These are phyloP conservation scores for Bradypus variegatus DNA, from an alignment of 2,797 vertebrate genomes.

Conservation along the genomic window DNA sequence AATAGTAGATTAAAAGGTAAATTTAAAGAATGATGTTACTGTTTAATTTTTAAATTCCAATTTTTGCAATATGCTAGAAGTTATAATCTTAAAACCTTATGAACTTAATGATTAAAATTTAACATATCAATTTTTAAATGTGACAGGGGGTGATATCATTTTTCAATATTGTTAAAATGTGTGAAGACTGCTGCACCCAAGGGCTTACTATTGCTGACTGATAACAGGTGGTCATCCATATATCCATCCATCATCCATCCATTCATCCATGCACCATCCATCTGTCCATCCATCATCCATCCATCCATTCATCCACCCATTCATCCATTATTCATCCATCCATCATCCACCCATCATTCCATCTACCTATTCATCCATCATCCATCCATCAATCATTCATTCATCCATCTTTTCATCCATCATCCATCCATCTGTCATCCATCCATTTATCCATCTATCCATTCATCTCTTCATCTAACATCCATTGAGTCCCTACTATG, in stretches of 20 bases:
- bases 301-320: too few relatives aligned
- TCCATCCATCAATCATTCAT: too few relatives aligned
- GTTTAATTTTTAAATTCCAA: background rate
- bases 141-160: background rate
- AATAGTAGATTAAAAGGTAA: background rate
- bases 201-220: background rate
- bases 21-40: background rate
- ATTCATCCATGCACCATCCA: background rate
- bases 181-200: background rate
- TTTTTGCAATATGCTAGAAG: background rate
- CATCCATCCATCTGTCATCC: too few relatives aligned
- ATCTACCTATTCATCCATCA: too few relatives aligned
- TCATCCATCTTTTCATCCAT: too few relatives aligned
- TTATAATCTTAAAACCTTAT: background rate
- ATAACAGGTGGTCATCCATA: background rate
- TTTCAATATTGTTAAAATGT: constrained; percentile 16
- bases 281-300: too few relatives aligned
- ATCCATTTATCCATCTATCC: too few relatives aligned
- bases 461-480: too few relatives aligned
- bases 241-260: background rate
- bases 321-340: too few relatives aligned
- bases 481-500: too few relatives aligned
- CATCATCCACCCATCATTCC: background rate
- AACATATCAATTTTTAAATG: background rate
- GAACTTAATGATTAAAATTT: constrained; percentile 4